Conservation (phyloP, 2,888 invertebrate species). For the Hirtodrosophila histrioides region DNA sequence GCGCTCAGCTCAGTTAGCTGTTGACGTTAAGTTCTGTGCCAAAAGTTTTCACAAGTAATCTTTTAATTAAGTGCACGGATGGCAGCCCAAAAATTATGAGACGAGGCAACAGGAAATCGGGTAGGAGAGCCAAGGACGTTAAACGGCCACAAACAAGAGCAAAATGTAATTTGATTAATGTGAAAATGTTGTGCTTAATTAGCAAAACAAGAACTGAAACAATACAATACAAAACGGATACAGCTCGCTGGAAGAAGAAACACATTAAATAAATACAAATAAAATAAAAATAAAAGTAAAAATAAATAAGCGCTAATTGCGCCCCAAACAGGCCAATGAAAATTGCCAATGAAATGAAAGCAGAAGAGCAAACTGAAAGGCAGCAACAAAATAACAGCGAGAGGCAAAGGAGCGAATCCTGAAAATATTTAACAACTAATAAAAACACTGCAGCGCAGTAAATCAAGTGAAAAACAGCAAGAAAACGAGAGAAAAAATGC, state of each 20-base stretch:
- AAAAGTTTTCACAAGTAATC: conserved; percentile 75
- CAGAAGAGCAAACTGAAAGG: conserved; percentile 2
- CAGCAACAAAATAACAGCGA: conserved; percentile 11
- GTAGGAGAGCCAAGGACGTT: conserved; percentile 10
- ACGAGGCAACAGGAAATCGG: conserved; percentile 24
- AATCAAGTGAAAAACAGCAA: conserved; percentile 69
- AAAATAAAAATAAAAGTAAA: conserved; percentile 33
- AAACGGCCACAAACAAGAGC: conserved; percentile 32
- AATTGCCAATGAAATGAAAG: conserved; percentile 53
- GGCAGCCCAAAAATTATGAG: conserved; percentile 43
- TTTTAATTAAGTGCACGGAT: conserved; percentile 72
- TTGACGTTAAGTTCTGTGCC: conserved; percentile 71
- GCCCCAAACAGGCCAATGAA: conserved; percentile 50
- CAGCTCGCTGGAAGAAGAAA: conserved; percentile 11
- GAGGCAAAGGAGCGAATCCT: conserved; percentile 22
- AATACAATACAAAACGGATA: conserved; percentile 35
- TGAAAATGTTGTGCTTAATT: conserved; percentile 77
- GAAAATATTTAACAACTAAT: conserved; percentile 67
- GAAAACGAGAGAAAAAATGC: conserved; percentile 22
- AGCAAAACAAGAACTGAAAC: conserved; percentile 46
- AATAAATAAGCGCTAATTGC: conserved; percentile 64
- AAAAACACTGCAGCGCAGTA: conserved; percentile 68
- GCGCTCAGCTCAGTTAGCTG: conserved; percentile 35
- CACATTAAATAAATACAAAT: conserved; percentile 44
- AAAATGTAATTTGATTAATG: conserved; percentile 79